Base-by-base conservation (phyloP, 2,888 invertebrate species). In the Rapana venosa region DNA sequence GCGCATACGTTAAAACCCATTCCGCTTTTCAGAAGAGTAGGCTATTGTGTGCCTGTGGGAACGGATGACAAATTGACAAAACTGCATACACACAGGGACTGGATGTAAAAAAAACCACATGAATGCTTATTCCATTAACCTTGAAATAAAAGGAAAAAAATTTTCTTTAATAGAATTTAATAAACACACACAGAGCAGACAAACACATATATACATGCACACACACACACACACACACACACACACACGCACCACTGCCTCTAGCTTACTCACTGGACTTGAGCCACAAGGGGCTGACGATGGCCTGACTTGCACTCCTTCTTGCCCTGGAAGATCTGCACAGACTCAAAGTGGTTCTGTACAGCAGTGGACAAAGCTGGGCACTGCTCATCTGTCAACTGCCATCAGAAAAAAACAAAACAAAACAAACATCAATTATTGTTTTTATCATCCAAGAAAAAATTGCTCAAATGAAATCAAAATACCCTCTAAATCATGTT, bases 291-390 rank as follows among this genome's bases (percentile, higher is more conserved):
- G 61, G 98, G 98, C 96, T 98, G 98, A 89, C 98, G 97, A 96
- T 98, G 98, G 94, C 98, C 98, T 89, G 98, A 98, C 92, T 94
- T 93, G 90, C 95, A 94, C 70, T 94, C 92, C n/a, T 97, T 97
- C 96, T 97, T 97, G 87, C 98, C 98, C 89, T 97, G 97, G 79
- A 98, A 97, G 94, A 98, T 97, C 96, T 98, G 97, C 93, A 98
- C 98, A 2, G 98, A 98, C 90, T 98, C 97, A 96, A 98, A 98
- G 96, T 98, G 98, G 96, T 98, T 98, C 96, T 98, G 98, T 36
- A 98, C 97, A 0, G 98, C 98, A 93, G 98, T 97, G 17, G 98
- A 98, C 91, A 98, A 96, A 95, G 98, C 98, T 0, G 98, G 98
- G 93, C 98, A 98, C 96, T 98, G 97, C 95, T 98, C 98, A 89